These are phyloP conservation scores for Nomada fucata DNA, from an alignment of 2,888 invertebrate genomes.

Conservation along the genomic window DNA sequence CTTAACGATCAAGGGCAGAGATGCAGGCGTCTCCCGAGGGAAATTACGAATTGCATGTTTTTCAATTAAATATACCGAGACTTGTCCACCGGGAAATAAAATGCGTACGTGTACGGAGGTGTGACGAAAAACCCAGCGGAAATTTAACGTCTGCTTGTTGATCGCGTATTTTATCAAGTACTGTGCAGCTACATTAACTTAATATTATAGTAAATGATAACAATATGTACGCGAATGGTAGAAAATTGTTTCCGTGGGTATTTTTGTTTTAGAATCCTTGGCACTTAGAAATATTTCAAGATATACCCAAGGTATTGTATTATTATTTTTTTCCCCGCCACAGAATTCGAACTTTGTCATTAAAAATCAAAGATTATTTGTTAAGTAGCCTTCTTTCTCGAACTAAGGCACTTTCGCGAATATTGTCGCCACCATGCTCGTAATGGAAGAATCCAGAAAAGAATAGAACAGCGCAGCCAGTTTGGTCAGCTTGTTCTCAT, in stretches of 20 bases:
- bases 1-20: slow-evolving; percentile 46
- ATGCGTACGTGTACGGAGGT: slow-evolving; percentile 1
- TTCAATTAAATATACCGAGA: slow-evolving; percentile 68
- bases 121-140: slow-evolving; percentile 39
- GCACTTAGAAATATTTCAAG: no score
- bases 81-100: slow-evolving; percentile 61
- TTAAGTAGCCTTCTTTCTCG: no score
- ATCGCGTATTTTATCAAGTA: slow-evolving; percentile 18
- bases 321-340: no score
- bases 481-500: background rate
- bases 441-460: background rate
- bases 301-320: no score
- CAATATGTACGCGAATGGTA: no score
- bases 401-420: background rate
- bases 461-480: background rate
- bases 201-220: background rate
- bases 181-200: background rate
- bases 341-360: no score
- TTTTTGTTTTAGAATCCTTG: no score
- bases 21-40: slow-evolving; percentile 57
- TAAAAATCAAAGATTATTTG: no score
- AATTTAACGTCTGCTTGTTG: slow-evolving; percentile 1
- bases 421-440: background rate
- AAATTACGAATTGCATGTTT: slow-evolving; percentile 75
- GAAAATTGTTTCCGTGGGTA: no score